Base-by-base conservation (phyloP, 2,797 vertebrate species). In the Neomorphus geoffroyi region DNA sequence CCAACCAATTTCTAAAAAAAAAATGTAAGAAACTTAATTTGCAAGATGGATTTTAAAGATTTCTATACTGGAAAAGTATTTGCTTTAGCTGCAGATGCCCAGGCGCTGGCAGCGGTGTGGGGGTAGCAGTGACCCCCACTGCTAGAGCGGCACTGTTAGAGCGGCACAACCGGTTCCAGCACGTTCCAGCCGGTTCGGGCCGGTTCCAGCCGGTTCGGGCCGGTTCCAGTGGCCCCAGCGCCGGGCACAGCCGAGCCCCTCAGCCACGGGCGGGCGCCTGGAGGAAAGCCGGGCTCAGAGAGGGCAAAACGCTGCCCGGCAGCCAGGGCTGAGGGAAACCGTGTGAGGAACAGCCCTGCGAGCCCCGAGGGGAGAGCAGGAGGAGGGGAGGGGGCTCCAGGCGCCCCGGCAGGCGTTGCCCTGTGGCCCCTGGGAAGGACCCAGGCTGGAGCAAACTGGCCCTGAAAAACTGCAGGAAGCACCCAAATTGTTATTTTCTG, bases 351-450 rank as follows among this genome's bases (percentile, higher is more conserved):
- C 30, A 43, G 69, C 69, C 37, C 30, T 33, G 51, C 51, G 1
- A 32, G 69, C 39, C 32, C 51, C 17, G 7, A 26, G 50, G 51
- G 37, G 17, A 43, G 70, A 43, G 37, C 22, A 17, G 22, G 51
- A 56, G 70, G 39, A 43, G 30, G 70, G 69, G 10, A n/a, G 67
- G 37, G 15, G 1, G 53, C 32, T 45, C 13, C 24, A 6, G 70
- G 70, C 7, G 9, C 46, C 30, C 26, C 7, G 5, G 32, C 32
- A 56, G 32, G 22, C 39, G 23, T 26, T 14, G 7, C n/a, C 24
- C 24, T 39, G 57, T 0, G 1, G 10, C 10, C 17, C 18, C 13
- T 16, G 6, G 35, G 14, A 22, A 10, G 11, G 58, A 10, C 4
- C 26, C 21, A 16, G 9, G 6, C 48, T 51, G 50, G 50, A 32